Base-by-base conservation (phyloP, 2,797 vertebrate species). In the Limnodromus scolopaceus region DNA sequence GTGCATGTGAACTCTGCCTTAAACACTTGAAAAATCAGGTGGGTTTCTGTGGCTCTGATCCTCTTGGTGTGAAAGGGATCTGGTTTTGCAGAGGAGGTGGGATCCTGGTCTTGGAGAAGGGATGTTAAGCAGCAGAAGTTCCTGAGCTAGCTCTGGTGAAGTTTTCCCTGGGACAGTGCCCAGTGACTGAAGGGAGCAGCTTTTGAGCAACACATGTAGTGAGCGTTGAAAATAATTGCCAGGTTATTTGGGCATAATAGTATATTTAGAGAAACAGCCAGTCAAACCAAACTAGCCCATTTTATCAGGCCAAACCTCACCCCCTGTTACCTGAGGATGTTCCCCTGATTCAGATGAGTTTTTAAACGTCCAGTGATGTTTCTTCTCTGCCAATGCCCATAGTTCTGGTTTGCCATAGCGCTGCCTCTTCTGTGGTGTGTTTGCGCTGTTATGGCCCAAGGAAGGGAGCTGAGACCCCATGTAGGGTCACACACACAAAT, bases 381-480 rank as follows among this genome's bases (percentile, higher is more conserved):
- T 1, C 18, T 81, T 49, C 53, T 81, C 32, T 93, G n/a, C 23
- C 51, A 38, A 25, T 23, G 51, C 55, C 34, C 61, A 16, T 14
- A 65, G 23, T 46, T 92, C 22, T 41, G 32, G 5, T 41, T 60
- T 63, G 71, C 38, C 46, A 25, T 39, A 61, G 49, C 0, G 0
- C 25, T 58, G 25, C 51, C 64, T 72, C 46, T 34, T 85, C 49
- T 6, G 0, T 46, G 43, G 13, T 1, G 0, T 61, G 36, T 85
- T 64, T 92, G 41, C 48, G 27, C 58, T 55, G 10, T 36, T n/a
- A 32, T 0, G 5, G 55, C 32, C 72, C 51, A 86, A 32, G 10
- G 55, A 58, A n/a, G 23, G 54, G 19, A 85, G 30, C 22, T 1
- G 4, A 75, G 36, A 45, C 28, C 20, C 39, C 0, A 0, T 17